A percentile compares a stretch with the other conserved stretches of the same genome.
These are phyloP conservation scores for Xerus rutilus DNA, from an alignment of 2,797 vertebrate genomes.

Conservation along the genomic window DNA sequence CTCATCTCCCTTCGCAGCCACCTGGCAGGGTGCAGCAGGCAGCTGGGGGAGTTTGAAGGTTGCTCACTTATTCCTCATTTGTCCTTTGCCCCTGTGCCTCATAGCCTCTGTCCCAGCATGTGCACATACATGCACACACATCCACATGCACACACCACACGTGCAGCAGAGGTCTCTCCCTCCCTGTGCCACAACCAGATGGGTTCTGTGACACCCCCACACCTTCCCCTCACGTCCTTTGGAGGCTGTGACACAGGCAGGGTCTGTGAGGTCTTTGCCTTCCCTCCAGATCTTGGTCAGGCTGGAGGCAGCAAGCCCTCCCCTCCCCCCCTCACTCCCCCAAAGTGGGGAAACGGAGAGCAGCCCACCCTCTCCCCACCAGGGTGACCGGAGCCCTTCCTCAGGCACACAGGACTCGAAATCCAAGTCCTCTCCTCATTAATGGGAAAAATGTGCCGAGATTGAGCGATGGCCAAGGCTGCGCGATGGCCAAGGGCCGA, in stretches of 20 bases:
- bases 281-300: not conserved
- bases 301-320: not conserved
- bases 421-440: conserved; percentile 88
- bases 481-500: conserved; percentile 88
- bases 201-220: not conserved
- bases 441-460: conserved; percentile 91
- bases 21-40: not conserved
- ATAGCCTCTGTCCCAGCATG: not conserved
- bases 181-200: not conserved
- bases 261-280: not conserved
- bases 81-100: not conserved
- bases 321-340: conserved; percentile 27
- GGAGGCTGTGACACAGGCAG: not conserved
- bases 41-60: not conserved
- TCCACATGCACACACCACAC: not conserved
- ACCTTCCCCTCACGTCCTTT: not conserved
- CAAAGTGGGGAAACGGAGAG: conserved; percentile 34
- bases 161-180: not conserved
- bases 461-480: conserved; percentile 89
- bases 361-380: conserved; percentile 56
- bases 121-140: too few relatives aligned
- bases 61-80: conserved; percentile 40
- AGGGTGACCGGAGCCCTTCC: conserved; percentile 72
- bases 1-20: not conserved
- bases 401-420: conserved; percentile 81